Evolutionary conservation across 1,140 invertebrate species (phyloP).

Genomic region (Venturia canescens): DNA sequence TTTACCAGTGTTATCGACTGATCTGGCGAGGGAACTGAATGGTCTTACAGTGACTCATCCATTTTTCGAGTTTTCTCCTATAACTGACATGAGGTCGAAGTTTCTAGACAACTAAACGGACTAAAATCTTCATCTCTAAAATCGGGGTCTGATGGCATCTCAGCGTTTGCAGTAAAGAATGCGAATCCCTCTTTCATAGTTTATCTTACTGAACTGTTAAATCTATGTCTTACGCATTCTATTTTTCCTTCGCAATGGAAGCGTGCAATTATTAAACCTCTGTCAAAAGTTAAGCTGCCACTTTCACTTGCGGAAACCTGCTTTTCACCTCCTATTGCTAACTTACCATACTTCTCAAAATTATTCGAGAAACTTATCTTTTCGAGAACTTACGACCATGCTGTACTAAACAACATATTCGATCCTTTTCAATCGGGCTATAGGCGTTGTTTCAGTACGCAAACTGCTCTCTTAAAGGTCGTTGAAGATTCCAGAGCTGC

Average conservation of each 20-base stretch:
- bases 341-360: background rate
- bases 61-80: background rate
- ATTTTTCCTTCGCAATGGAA: background rate
- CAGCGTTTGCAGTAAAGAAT: background rate
- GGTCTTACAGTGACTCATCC: background rate
- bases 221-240: background rate
- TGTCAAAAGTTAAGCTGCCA: background rate
- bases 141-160: background rate
- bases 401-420: background rate
- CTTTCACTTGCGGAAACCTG: background rate
- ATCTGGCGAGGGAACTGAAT: background rate
- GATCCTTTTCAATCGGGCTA: background rate
- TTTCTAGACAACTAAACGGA: background rate
- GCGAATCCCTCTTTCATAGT: background rate
- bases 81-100: background rate
- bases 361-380: background rate
- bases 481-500: too few species aligned
- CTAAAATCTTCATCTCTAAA: slow-evolving; percentile 1
- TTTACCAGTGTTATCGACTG: too few species aligned
- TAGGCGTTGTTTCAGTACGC: background rate
- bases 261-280: background rate
- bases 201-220: background rate
- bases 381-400: background rate
- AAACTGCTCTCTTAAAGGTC: background rate
- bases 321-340: background rate